A percentile compares a stretch with the other conserved stretches of the same genome.
Conservation (phyloP, 2,888 invertebrate species). For the Cheilosia variabilis region DNA sequence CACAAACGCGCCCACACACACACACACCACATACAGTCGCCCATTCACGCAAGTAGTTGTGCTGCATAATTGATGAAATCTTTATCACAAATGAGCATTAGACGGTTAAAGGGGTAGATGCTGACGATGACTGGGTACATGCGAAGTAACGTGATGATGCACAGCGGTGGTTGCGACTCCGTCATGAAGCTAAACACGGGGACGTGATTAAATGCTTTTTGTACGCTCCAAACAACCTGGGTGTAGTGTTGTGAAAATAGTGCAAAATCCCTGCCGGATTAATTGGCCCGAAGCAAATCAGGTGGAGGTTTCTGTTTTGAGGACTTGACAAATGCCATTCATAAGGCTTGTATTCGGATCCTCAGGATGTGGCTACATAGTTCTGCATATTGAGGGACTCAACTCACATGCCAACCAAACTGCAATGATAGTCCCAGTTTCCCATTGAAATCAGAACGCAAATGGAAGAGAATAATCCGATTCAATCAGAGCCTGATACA, state of each 20-base stretch:
- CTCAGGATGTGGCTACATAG: too few relatives aligned
- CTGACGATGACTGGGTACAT: slow-evolving; percentile 30
- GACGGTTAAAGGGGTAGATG: slow-evolving; percentile 14
- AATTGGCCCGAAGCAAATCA: neutral
- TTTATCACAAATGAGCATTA: slow-evolving; percentile 48
- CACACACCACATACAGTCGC: neutral
- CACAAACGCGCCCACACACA: neutral
- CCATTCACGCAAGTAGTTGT: neutral
- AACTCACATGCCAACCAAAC: too few relatives aligned
- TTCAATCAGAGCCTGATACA: too few relatives aligned
- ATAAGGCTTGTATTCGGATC: neutral
- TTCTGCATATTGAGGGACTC: too few relatives aligned
- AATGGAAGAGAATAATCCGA: too few relatives aligned
- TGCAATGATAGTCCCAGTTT: neutral
- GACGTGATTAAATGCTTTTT: slow-evolving; percentile 5
- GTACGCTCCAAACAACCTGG: neutral
- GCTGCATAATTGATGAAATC: slow-evolving; percentile 64
- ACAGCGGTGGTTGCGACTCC: slow-evolving; percentile 4
- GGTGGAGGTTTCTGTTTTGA: neutral
- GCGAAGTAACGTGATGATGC: slow-evolving; percentile 32
- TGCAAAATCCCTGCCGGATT: neutral
- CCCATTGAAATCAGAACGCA: too few relatives aligned
- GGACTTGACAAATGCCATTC: neutral
- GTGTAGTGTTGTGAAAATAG: neutral
- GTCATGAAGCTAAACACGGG: slow-evolving; percentile 14